Evolutionary conservation across 1,140 invertebrate species (phyloP).

Genomic region (Agrypnia vestita): DNA sequence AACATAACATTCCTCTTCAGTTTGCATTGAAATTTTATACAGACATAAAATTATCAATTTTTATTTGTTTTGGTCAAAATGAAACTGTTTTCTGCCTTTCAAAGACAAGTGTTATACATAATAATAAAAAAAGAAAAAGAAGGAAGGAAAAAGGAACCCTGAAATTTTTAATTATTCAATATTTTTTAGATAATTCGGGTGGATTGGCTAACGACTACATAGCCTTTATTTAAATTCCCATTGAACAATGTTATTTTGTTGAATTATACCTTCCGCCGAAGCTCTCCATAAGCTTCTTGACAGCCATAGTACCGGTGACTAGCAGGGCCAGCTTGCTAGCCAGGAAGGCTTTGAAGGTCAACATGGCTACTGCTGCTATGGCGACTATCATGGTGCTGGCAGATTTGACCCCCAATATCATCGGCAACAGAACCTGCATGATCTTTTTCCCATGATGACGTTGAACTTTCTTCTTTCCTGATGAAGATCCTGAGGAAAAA

Average conservation of each 20-base stretch:
- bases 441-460: conserved; percentile 71
- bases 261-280: conserved; percentile 65
- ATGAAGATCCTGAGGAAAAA: background rate
- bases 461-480: background rate
- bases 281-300: conserved; percentile 75
- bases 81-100: too few species aligned
- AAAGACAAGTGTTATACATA: too few species aligned
- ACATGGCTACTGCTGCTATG: conserved; percentile 73
- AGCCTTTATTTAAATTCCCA: too few species aligned
- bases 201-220: too few species aligned
- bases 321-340: conserved; percentile 77
- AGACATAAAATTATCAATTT: too few species aligned
- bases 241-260: background rate
- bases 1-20: too few species aligned
- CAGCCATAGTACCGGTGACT: conserved; percentile 73
- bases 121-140: too few species aligned
- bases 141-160: too few species aligned
- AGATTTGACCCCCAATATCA: conserved; percentile 77
- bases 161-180: too few species aligned
- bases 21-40: too few species aligned
- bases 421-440: conserved; percentile 75
- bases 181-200: too few species aligned
- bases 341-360: conserved; percentile 77
- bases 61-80: too few species aligned
- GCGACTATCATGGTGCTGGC: conserved; percentile 75